phyloP scores from a whole-genome alignment of 1,140 invertebrate species.

The Drosophila erecta region DNA sequence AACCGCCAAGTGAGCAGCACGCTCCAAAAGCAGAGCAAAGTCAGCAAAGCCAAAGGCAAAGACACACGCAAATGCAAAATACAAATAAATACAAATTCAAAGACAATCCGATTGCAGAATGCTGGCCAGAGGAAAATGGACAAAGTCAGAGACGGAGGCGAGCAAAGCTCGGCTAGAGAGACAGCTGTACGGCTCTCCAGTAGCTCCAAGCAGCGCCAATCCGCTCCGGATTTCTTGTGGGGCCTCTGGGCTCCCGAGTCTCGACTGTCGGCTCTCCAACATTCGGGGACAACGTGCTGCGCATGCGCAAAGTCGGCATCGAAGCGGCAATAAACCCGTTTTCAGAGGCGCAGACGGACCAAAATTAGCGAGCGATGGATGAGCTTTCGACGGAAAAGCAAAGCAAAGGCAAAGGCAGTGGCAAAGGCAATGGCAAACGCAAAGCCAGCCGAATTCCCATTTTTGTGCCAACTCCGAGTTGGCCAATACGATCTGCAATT shows the following conservation, averaged over 20 bases:
- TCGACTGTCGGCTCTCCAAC: conserved; percentile 1
- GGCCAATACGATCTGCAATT: conserved; percentile 82
- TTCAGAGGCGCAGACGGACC: conserved; percentile 51
- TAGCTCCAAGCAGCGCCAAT: neutral
- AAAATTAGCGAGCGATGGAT: conserved; percentile 66
- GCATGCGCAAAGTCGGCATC: conserved; percentile 65
- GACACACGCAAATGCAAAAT: conserved; percentile 7
- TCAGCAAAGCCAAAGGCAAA: conserved; percentile 12
- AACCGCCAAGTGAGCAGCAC: conserved; percentile 15
- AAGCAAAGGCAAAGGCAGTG: neutral
- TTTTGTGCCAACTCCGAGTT: conserved; percentile 74
- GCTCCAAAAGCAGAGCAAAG: conserved; percentile 39
- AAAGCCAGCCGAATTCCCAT: conserved; percentile 54
- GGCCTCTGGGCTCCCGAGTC: neutral
- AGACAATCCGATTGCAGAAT: conserved; percentile 62
- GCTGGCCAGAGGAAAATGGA: conserved; percentile 53
- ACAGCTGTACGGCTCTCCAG: neutral
- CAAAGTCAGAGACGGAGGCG: conserved; percentile 25
- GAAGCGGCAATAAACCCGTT: conserved; percentile 76
- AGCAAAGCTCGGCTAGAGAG: conserved; percentile 35
- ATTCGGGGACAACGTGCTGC: conserved; percentile 37
- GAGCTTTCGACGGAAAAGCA: conserved; percentile 49
- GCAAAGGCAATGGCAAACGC: conserved; percentile 4
- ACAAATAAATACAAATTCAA: conserved; percentile 24
- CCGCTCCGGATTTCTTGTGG: conserved; percentile 6